These are phyloP conservation scores for Acleris sparsana DNA, from an alignment of 2,888 invertebrate genomes.

Conservation along the genomic window DNA sequence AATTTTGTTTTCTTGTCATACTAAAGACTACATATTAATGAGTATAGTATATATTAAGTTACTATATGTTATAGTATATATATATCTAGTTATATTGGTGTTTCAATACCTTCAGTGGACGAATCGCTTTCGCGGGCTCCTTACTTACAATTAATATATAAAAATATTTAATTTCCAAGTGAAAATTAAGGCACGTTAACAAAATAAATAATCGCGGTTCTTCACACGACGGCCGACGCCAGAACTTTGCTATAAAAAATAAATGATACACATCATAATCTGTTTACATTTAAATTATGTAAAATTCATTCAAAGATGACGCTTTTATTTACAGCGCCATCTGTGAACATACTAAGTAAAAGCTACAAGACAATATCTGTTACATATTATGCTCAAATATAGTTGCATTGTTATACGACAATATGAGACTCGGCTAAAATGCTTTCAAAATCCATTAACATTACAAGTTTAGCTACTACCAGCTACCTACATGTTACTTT, in stretches of 20 bases:
- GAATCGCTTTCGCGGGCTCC: constrained; percentile 70
- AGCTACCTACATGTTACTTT: constrained; percentile 26
- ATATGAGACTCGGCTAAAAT: constrained; percentile 28
- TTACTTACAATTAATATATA: constrained; percentile 44
- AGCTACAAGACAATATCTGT: constrained; percentile 31
- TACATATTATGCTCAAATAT: constrained; percentile 5
- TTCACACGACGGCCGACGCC: constrained; percentile 54
- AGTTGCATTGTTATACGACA: constrained; percentile 7
- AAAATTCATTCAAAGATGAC: constrained; percentile 4
- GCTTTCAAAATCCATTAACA: constrained; percentile 7
- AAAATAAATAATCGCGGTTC: constrained; percentile 39
- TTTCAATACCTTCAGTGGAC: constrained; percentile 80
- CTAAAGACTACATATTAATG: constrained; percentile 1
- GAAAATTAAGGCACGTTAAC: constrained; percentile 43
- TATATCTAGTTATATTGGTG: constrained; percentile 70
- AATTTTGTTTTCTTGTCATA: neutral
- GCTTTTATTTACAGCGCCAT: neutral
- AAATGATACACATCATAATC: constrained; percentile 41
- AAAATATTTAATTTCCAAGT: constrained; percentile 38
- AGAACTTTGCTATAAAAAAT: constrained; percentile 56
- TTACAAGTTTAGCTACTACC: constrained; percentile 17
- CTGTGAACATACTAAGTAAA: constrained; percentile 14
- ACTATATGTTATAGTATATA: constrained; percentile 42
- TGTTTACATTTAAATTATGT: constrained; percentile 27
- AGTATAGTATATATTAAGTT: constrained; percentile 21